Conservation (phyloP, 1,140 invertebrate species). For the Aphelenchoides avenae region DNA sequence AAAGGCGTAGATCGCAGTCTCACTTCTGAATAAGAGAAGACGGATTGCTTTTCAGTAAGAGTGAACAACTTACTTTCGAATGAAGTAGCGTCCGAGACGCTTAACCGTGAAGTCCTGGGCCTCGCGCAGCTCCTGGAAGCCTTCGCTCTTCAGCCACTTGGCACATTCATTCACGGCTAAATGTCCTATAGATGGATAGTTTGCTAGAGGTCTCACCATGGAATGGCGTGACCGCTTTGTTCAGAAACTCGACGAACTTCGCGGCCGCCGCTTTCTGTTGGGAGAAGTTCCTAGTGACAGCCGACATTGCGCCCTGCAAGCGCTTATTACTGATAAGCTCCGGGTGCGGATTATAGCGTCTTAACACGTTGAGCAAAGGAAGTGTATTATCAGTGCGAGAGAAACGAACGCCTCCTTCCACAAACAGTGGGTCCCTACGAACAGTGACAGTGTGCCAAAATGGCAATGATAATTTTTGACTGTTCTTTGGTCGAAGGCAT, state of each 20-base stretch:
- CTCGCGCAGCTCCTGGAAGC: conserved; percentile 25
- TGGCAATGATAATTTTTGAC: too few relatives aligned
- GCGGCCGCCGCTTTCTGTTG: too few relatives aligned
- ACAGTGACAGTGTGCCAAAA: too few relatives aligned
- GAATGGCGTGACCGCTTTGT: conserved; percentile 38
- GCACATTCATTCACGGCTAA: conserved; percentile 20
- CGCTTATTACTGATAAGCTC: too few relatives aligned
- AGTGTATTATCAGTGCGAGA: too few relatives aligned
- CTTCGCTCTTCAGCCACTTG: conserved; percentile 11
- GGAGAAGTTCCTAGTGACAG: too few relatives aligned
- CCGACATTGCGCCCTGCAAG: too few relatives aligned
- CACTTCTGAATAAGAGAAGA: conserved; percentile 24
- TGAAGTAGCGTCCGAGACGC: conserved; percentile 18
- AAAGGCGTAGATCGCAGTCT: conserved; percentile 41
- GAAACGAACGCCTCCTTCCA: too few relatives aligned
- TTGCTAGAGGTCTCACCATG: conserved; percentile 15
- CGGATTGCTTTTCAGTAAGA: neutral
- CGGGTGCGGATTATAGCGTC: too few relatives aligned
- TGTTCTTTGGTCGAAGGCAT: too few relatives aligned
- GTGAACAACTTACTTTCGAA: conserved; percentile 21
- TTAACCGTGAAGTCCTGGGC: conserved; percentile 9
- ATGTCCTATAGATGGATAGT: neutral
- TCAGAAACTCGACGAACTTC: conserved; percentile 29
- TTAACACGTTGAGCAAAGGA: too few relatives aligned
- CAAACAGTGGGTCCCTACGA: too few relatives aligned